A percentile compares a stretch with the other conserved stretches of the same genome.
These are phyloP conservation scores for Trinorchestia longiramus DNA, from an alignment of 1,140 invertebrate species.

Conservation along the genomic window DNA sequence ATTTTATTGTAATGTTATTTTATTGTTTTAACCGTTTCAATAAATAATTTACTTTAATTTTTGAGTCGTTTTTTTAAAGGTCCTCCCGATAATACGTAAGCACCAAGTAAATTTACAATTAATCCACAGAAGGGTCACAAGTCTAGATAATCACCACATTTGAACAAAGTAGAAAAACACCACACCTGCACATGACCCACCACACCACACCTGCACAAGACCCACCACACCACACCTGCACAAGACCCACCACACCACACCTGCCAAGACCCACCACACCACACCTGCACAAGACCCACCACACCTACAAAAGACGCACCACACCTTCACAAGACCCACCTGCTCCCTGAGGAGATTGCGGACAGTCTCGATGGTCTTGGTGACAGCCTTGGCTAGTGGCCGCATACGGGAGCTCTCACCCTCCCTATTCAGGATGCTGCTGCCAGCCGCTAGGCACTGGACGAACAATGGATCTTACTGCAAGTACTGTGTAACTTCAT, in stretches of 20 bases:
- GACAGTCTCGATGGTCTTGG: slow-evolving; percentile 93
- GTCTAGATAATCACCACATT: too few relatives aligned
- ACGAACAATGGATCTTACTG: slow-evolving; percentile 66
- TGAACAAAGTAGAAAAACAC: not conserved
- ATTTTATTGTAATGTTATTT: too few relatives aligned
- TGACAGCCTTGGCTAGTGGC: slow-evolving; percentile 94
- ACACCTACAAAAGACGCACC: not conserved
- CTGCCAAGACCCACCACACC: not conserved
- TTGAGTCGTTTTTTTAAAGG: too few relatives aligned
- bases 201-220: not conserved
- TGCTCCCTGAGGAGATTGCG: slow-evolving; percentile 88
- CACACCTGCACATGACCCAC: not conserved
- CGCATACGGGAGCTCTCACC: slow-evolving; percentile 94
- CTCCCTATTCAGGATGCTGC: slow-evolving; percentile 97
- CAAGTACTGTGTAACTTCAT: too few relatives aligned
- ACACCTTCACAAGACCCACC: slow-evolving; percentile 45
- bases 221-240: not conserved
- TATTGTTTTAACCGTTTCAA: too few relatives aligned
- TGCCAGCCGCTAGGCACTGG: slow-evolving; percentile 88
- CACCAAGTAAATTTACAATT: too few relatives aligned
- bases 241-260: not conserved
- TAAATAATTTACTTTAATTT: too few relatives aligned
- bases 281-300: not conserved
- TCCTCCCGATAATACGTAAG: too few relatives aligned
- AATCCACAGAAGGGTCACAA: too few relatives aligned